These are phyloP conservation scores for Lutraria lutraria DNA, from an alignment of 2,888 invertebrate genomes.

Conservation along the genomic window DNA sequence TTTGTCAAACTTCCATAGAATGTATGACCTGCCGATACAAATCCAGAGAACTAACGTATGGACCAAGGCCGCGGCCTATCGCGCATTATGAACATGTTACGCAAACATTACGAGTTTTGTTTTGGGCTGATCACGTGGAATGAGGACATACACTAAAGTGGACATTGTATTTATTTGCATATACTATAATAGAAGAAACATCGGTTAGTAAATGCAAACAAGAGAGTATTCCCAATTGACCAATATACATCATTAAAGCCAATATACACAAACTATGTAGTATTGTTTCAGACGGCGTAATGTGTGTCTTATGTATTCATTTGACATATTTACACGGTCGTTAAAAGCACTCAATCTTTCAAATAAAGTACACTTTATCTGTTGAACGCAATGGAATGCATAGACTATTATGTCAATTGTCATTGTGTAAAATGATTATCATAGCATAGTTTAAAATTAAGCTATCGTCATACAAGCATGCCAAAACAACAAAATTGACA, in stretches of 20 bases:
- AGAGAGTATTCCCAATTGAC: neutral
- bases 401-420: too few species aligned
- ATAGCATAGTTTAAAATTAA: too few species aligned
- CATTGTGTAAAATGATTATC: too few species aligned
- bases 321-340: constrained; percentile 4
- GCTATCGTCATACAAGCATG: neutral
- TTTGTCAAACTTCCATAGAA: too few species aligned
- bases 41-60: too few species aligned
- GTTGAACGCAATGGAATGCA: neutral
- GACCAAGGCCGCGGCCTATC: too few species aligned
- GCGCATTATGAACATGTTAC: too few species aligned
- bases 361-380: neutral
- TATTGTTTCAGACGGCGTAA: neutral
- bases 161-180: neutral
- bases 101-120: too few species aligned
- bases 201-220: neutral
- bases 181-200: neutral
- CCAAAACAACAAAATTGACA: neutral
- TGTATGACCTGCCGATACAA: too few species aligned
- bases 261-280: neutral
- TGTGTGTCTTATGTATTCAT: constrained; percentile 6
- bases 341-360: neutral
- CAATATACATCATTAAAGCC: neutral
- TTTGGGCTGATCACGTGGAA: too few species aligned
- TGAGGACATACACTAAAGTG: too few species aligned